These are phyloP conservation scores for Ariopsis seemanni DNA, from an alignment of 2,113 vertebrate genomes.

Conservation along the genomic window DNA sequence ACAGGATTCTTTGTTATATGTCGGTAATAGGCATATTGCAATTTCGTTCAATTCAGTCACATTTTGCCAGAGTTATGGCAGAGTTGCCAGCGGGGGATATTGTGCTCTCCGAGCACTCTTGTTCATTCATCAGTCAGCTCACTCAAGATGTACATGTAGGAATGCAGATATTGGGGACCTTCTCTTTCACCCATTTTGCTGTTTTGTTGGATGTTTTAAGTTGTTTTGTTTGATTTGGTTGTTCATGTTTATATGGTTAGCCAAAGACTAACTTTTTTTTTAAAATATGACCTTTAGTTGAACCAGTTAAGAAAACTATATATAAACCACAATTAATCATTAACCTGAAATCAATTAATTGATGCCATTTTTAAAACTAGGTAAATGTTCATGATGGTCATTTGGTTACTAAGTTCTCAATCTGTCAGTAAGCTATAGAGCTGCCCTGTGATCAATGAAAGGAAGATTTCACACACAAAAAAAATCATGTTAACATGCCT, in stretches of 20 bases:
- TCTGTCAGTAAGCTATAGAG: slow-evolving; percentile 8
- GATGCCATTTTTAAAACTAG: background rate
- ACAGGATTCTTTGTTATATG: no score
- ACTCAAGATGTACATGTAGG: background rate
- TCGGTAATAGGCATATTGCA: no score
- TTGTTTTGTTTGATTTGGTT: slow-evolving; percentile 11
- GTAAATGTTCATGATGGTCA: background rate
- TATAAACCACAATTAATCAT: slow-evolving; percentile 1
- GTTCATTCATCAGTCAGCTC: background rate
- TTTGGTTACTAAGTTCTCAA: background rate
- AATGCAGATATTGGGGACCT: background rate
- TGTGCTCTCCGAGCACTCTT: background rate
- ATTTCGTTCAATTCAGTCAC: no score
- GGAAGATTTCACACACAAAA: slow-evolving; percentile 18
- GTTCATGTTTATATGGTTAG: slow-evolving; percentile 24
- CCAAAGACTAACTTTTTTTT: slow-evolving; percentile 34
- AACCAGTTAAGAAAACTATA: background rate
- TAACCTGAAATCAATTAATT: slow-evolving; percentile 2
- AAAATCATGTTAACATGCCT: slow-evolving; percentile 35
- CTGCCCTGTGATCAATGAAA: slow-evolving; percentile 25
- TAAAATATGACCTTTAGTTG: slow-evolving; percentile 3
- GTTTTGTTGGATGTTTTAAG: background rate
- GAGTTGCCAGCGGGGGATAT: no score
- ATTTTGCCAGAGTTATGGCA: no score
- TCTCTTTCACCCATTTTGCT: background rate